Conservation (phyloP, 2,797 vertebrate genomes). For the Rousettus madagascariensis region DNA sequence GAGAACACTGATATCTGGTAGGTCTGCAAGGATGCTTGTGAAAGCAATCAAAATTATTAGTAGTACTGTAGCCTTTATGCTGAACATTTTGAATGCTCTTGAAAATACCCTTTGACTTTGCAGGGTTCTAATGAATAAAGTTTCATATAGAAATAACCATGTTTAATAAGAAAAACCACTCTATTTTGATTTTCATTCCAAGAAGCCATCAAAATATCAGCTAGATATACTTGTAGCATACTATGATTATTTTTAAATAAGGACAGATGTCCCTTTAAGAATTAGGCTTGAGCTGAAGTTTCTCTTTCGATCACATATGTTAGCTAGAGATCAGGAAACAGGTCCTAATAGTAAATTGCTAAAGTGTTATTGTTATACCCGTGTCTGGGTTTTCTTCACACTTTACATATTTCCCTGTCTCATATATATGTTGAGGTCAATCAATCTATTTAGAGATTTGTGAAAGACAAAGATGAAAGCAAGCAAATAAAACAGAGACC, state of each 20-base stretch:
- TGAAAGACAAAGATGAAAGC: slow-evolving; percentile 71
- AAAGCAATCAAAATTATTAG: background rate
- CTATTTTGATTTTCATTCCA: background rate
- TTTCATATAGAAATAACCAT: background rate
- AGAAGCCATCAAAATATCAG: background rate
- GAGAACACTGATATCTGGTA: background rate
- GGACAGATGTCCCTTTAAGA: background rate
- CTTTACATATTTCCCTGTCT: background rate
- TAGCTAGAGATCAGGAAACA: slow-evolving; percentile 5
- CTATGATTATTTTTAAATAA: slow-evolving; percentile 41
- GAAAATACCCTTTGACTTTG: background rate
- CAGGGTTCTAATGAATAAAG: background rate
- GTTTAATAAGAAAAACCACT: background rate
- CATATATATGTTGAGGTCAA: background rate
- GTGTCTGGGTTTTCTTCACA: background rate
- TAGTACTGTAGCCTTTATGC: background rate
- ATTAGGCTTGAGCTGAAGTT: background rate
- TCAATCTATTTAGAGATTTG: slow-evolving; percentile 14
- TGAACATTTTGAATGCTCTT: background rate
- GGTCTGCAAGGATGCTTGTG: background rate
- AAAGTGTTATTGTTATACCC: background rate
- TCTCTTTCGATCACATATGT: background rate
- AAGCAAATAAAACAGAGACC: slow-evolving; percentile 83
- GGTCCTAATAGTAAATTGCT: background rate
- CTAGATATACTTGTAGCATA: background rate